Conservation (phyloP, 2,113 vertebrate genomes). For the Apeltes quadracus region DNA sequence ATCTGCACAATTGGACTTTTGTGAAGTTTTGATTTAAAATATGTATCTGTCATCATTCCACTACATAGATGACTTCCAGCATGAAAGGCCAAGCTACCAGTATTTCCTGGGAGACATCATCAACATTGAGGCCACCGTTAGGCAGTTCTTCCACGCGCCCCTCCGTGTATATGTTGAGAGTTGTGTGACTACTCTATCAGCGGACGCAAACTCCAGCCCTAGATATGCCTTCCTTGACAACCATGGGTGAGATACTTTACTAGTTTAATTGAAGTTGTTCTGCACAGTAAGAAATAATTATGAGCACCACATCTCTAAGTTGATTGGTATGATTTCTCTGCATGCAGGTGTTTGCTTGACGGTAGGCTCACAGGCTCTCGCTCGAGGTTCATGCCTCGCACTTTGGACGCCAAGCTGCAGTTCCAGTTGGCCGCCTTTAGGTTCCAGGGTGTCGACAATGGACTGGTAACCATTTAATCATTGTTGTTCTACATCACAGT, state of each 20-base stretch:
- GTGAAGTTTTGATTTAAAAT: not conserved
- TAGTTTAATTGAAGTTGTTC: not conserved
- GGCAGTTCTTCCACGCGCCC: conserved; percentile 63
- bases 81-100: conserved; percentile 56
- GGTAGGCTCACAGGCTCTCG: conserved; percentile 58
- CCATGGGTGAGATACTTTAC: conserved; percentile 65
- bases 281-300: not conserved
- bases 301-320: not conserved
- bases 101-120: conserved; percentile 74
- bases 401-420: conserved; percentile 60
- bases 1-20: not conserved
- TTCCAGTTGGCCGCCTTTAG: conserved; percentile 75
- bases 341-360: conserved; percentile 75
- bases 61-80: conserved; percentile 70
- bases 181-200: conserved; percentile 69
- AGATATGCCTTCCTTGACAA: conserved; percentile 75
- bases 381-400: conserved; percentile 67
- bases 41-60: not conserved
- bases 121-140: conserved; percentile 68
- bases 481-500: not conserved
- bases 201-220: conserved; percentile 54
- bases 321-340: not conserved
- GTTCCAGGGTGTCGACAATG: conserved; percentile 50
- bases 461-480: conserved; percentile 37
- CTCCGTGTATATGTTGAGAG: conserved; percentile 74